These are phyloP conservation scores for Pachycephus smyrnensis DNA, from an alignment of 2,888 invertebrate genomes.

Conservation along the genomic window DNA sequence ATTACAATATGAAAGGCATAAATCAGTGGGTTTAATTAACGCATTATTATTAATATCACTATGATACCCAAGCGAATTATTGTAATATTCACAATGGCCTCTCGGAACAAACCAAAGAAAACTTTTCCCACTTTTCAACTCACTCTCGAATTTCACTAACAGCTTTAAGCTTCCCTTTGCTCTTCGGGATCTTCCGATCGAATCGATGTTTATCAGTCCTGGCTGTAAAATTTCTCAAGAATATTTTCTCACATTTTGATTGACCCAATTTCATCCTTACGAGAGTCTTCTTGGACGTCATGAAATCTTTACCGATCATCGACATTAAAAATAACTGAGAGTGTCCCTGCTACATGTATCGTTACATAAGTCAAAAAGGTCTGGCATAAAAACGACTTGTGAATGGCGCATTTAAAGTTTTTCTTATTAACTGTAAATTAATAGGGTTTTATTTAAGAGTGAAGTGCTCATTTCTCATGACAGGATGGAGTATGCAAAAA, in stretches of 20 bases:
- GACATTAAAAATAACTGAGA: too few species aligned
- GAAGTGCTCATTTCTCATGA: conserved; percentile 31
- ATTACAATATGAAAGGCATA: conserved; percentile 67
- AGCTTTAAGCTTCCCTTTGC: not conserved
- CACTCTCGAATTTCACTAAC: not conserved
- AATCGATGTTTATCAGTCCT: not conserved
- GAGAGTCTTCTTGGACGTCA: too few species aligned
- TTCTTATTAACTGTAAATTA: conserved; percentile 37
- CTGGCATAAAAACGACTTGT: too few species aligned
- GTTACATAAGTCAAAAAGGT: too few species aligned
- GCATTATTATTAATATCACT: conserved; percentile 64
- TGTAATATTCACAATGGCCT: conserved; percentile 23
- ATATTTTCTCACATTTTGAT: too few species aligned
- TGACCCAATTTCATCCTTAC: too few species aligned
- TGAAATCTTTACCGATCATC: too few species aligned
- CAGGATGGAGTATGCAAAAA: too few species aligned
- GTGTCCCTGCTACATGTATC: too few species aligned
- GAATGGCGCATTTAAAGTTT: too few species aligned
- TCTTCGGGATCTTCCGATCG: not conserved
- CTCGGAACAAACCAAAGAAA: conserved; percentile 42
- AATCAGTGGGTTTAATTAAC: conserved; percentile 65
- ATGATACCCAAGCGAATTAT: conserved; percentile 39
- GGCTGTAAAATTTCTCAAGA: not conserved
- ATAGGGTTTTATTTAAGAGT: conserved; percentile 46
- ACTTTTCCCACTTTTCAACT: conserved; percentile 2